Base-by-base conservation (phyloP, 2,113 vertebrate genomes). In the Leiothrix lutea region DNA sequence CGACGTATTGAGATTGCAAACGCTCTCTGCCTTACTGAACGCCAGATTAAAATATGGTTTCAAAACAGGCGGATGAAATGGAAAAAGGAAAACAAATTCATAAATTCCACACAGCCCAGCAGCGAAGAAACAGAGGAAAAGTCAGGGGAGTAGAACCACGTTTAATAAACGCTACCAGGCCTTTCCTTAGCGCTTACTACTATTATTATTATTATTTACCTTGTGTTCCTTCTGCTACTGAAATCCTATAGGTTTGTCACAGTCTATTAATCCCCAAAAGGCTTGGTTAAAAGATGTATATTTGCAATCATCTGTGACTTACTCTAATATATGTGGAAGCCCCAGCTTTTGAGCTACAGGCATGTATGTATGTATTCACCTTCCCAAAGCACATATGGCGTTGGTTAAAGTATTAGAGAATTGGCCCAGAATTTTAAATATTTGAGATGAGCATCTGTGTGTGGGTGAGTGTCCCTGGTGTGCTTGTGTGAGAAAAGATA, bases 31-130 rank as follows among this genome's bases (percentile, higher is more conserved):
- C 98, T 98, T 88, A 98, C 98, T 72, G 98, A 98, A 97, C 98
- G 98, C 96, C 98, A 98, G 97, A 98, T 98, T 97, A 98, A 98
- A 97, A 98, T 98, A 97, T 98, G 98, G 98, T 98, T 98, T 98
- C 98, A 98, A 98, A 98, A 98, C 95, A 98, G 98, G 95, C 97
- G 98, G 84, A 98, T 98, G 98, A 98, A 98, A 93, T 98, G 98
- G 98, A 98, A 98, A 96, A 98, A 98, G 93, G 98, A 98, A 96
- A 98, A 98, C 97, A 98, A 98, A 97, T 98, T 98, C 96, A 97
- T 98, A 97, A 98, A 98, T 97, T 98, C 98, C 93, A 97, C 98
- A 81, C 98, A 98, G 82, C 97, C 98, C 96, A 98, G 97, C 97
- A 97, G 98, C 95, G 98, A 98, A 96, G 98, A 98, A 96, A 88